Evolutionary conservation across 2,113 vertebrate species (phyloP).

Genomic region (Talpa occidentalis): DNA sequence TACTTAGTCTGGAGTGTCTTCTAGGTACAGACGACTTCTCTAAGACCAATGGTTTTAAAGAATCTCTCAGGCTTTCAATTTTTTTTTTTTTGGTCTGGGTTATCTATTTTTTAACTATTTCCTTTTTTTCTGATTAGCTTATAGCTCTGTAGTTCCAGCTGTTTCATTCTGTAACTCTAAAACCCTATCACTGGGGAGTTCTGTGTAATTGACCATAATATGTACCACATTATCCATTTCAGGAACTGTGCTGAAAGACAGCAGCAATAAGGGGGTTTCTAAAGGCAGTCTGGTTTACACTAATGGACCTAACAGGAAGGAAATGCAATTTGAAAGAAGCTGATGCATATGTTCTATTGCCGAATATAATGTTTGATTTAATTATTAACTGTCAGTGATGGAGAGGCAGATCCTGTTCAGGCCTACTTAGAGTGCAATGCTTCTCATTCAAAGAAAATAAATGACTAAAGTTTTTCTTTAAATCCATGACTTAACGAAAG

Average conservation of each 20-base stretch:
- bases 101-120: conserved; percentile 80
- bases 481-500: conserved; percentile 81
- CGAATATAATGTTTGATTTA: conserved; percentile 96
- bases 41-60: conserved; percentile 53
- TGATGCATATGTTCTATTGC: conserved; percentile 96
- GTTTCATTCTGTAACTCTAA: conserved; percentile 92
- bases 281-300: conserved; percentile 93
- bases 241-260: conserved; percentile 92
- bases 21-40: conserved; percentile 51
- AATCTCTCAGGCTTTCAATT: conserved; percentile 44
- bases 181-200: conserved; percentile 91
- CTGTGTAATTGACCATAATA: conserved; percentile 95
- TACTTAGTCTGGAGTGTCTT: conserved; percentile 63
- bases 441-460: conserved; percentile 85
- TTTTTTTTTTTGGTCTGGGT: conserved; percentile 71
- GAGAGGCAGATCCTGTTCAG: conserved; percentile 88
- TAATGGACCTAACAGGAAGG: conserved; percentile 97
- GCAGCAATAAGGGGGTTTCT: conserved; percentile 93
- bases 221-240: conserved; percentile 94
- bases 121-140: conserved; percentile 87
- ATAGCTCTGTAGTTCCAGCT: conserved; percentile 90
- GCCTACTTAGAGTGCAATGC: conserved; percentile 83
- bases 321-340: conserved; percentile 97
- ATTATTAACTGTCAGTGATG: conserved; percentile 96
- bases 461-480: conserved; percentile 76